Evolutionary conservation across 1,140 invertebrate genomes (phyloP).

Genomic region (Drosophila ananassae): DNA sequence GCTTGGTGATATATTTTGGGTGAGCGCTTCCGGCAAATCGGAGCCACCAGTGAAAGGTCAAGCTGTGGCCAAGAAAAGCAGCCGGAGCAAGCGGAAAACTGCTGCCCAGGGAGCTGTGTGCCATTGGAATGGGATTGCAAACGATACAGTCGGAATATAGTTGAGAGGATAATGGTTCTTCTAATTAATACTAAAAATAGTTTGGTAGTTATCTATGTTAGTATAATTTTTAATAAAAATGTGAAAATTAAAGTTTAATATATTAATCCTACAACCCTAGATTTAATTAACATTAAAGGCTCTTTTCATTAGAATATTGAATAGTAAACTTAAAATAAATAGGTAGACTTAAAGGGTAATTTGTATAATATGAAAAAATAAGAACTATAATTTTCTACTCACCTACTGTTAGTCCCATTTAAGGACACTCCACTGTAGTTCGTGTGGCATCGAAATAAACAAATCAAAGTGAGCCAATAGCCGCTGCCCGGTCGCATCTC

Average conservation of each 20-base stretch:
- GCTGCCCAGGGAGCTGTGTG: slow-evolving; percentile 69
- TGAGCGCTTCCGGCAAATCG: slow-evolving; percentile 79
- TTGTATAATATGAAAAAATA: too few species aligned
- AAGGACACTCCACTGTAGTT: slow-evolving; percentile 16
- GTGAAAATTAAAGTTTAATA: too few species aligned
- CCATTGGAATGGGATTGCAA: slow-evolving; percentile 43
- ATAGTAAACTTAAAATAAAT: too few species aligned
- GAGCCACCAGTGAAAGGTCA: slow-evolving; percentile 73
- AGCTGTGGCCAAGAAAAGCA: slow-evolving; percentile 71
- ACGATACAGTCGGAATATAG: not conserved
- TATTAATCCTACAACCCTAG: too few species aligned
- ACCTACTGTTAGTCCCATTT: not conserved
- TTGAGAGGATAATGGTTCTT: not conserved
- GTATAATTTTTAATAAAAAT: too few species aligned
- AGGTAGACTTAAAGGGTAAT: too few species aligned
- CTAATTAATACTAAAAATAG: too few species aligned
- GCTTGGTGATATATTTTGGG: slow-evolving; percentile 81
- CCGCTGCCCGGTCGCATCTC: slow-evolving; percentile 12
- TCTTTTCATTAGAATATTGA: too few species aligned
- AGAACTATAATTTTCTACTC: too few species aligned
- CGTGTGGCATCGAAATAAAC: slow-evolving; percentile 77
- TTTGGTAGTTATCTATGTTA: too few species aligned
- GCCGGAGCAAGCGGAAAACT: slow-evolving; percentile 52
- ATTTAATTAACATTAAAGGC: too few species aligned
- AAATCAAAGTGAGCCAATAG: slow-evolving; percentile 79